Evolutionary conservation across 2,113 vertebrate genomes (phyloP).

Genomic region (Scopus umbretta): DNA sequence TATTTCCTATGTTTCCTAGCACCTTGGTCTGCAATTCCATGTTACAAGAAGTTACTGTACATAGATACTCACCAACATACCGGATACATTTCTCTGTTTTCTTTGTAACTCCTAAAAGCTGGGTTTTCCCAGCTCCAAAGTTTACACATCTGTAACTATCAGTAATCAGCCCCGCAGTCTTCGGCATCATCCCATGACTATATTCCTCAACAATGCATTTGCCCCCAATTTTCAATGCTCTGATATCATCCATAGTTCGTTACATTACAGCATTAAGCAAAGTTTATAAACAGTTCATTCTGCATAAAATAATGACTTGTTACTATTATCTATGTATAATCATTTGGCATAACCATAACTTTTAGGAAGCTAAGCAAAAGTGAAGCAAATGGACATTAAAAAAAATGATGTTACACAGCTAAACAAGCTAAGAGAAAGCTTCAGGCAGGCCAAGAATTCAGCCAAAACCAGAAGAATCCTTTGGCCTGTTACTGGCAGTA

Average conservation of each 20-base stretch:
- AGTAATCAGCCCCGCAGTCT: background rate
- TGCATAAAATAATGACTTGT: background rate
- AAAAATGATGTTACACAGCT: background rate
- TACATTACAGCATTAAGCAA: background rate
- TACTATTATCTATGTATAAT: background rate
- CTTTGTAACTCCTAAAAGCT: background rate
- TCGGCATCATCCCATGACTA: background rate
- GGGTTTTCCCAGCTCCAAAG: background rate
- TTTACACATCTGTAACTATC: background rate
- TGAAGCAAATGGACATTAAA: background rate
- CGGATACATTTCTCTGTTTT: background rate
- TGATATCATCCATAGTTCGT: background rate
- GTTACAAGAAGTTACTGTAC: background rate
- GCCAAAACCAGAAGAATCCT: background rate
- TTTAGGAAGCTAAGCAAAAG: background rate
- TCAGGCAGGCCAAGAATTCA: background rate
- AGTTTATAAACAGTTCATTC: background rate
- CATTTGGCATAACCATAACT: background rate
- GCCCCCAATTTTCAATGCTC: background rate
- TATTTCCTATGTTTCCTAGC: background rate
- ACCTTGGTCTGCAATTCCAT: background rate
- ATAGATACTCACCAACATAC: background rate
- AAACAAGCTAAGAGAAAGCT: background rate
- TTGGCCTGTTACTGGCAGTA: background rate
- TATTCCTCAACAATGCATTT: background rate